Evolutionary conservation across 2,888 invertebrate species (phyloP), one percentile per base, ranked within the genome.

Genomic region (Agrochola circellaris): DNA sequence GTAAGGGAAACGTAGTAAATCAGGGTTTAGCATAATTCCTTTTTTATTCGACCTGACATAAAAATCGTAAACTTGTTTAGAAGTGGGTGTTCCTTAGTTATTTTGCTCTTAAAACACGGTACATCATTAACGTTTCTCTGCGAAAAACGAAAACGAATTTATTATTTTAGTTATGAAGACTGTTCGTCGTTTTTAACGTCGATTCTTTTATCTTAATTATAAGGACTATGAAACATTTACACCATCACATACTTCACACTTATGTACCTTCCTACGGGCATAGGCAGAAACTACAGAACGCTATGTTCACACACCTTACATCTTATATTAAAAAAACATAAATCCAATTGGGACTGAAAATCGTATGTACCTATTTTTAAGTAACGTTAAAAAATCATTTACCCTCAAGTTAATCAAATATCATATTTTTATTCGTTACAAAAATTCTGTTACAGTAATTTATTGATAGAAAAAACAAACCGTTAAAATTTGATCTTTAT

Each of bases 11-110:
- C 81, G 86, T 86, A 88, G 89, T 91, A 91, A 92, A 91, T 88
- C 90, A 86, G 87, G 87, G 88, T 90, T 91, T 93, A 93, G 89
- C 89, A 90, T 92, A 92, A 93, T 91, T 91, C 86, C 88, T 86
- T 85, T 91, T 91, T 92, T 92, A 92, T 92, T 92, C 85, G 75
- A 90, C 88, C 89, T 89, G 88, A 90, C 90, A 89, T 90, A 87
- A 91, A 91, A 90, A 90, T 87, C 85, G 87, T 89, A 89, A 88
- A 89, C 90, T 89, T 89, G 85, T 86, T 90, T 89, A 87, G 71
- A 74, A 89, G 85, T 86, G 81, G 83, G 81, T 77, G 80, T 77
- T 76, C 65, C 75, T 86, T 84, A 84, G 83, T 86, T 85, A 84
- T 86, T 88, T 84, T 74, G 54, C 64, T 70, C 45, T 81, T 76